Conservation (phyloP, 2,888 invertebrate genomes). For the Eupsilia transversa region DNA sequence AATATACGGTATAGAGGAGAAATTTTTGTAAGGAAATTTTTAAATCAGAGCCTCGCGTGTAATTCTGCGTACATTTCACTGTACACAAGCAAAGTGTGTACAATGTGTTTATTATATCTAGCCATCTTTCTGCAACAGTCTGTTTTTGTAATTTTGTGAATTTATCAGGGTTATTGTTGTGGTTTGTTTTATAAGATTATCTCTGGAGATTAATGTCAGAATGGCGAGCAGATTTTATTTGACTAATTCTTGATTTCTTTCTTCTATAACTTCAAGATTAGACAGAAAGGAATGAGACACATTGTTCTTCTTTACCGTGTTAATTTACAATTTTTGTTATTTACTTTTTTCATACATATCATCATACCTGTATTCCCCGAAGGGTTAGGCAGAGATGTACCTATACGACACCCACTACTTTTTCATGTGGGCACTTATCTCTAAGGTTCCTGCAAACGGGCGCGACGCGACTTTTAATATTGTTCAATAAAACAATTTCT, state of each 20-base stretch:
- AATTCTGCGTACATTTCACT: constrained; percentile 46
- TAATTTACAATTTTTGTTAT: background rate
- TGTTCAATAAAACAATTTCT: no score
- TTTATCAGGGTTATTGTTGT: background rate
- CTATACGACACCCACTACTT: background rate
- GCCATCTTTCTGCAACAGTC: constrained; percentile 10
- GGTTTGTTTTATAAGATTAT: constrained; percentile 9
- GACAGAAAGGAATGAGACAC: no score
- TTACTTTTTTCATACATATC: background rate
- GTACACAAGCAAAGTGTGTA: constrained; percentile 33
- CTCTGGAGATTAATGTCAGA: constrained; percentile 18
- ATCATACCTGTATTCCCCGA: background rate
- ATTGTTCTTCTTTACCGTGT: no score
- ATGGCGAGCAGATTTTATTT: background rate
- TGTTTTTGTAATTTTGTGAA: constrained; percentile 42
- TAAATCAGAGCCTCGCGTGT: constrained; percentile 67
- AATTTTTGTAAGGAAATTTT: constrained; percentile 75
- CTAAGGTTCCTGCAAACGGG: no score
- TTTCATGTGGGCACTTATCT: background rate
- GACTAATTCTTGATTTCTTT: background rate
- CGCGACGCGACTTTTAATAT: no score
- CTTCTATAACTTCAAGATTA: background rate
- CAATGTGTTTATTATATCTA: constrained; percentile 42
- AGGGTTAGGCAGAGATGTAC: no score
- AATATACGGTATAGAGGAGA: constrained; percentile 72